Evolutionary conservation across 2,113 vertebrate species (phyloP), one percentile per base, ranked within the genome.

Genomic region (Perca schrenkii): DNA sequence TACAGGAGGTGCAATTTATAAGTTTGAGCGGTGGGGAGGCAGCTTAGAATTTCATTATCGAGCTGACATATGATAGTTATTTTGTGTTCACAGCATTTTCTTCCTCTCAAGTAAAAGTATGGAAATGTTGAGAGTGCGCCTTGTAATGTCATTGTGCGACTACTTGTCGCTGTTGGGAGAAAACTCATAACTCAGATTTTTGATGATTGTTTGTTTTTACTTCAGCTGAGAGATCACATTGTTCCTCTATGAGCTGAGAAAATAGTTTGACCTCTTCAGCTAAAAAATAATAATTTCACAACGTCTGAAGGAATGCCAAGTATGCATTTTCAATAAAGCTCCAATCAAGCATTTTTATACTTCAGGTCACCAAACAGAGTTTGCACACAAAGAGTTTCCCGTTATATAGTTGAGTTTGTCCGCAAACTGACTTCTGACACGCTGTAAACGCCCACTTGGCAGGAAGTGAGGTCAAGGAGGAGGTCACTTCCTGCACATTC

Each of bases 401-500:
- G 8, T 19, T n/a, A 28, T 61, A 31, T 43, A 43, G 8, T 11
- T 11, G 40, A 16, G 40, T 36, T n/a, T 54, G 16, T 40, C 65
- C 3, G 6, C 34, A 31, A 34, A 22, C 52, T 13, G 40, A 62
- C 28, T 58, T 62, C 46, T 63, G 47, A 3, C 21, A 36, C 0
- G 8, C 50, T 16, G 73, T 14, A 15, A 80, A 60, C 58, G 56
- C 58, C 69, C 31, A 11, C 5, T 60, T 1, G 14, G 31, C 74
- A 86, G 79, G 90, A 92, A 89, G 74, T 83, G 76, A 91, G 92
- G 72, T 88, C 88, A 60, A 57, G 71, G 79, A 77, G 77, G 75
- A 86, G 83, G 89, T 86, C 84, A 89, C 84, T 91, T 94, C 90
- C 90, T 88, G 77, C 61, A 43, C 74, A 79, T 74, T 82, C 84